Percentiles rank a stretch among this genome's conserved stretches.
Evolutionary conservation across 2,797 vertebrate genomes (phyloP).

Genomic region (Cryptoblepharus egeriae): DNA sequence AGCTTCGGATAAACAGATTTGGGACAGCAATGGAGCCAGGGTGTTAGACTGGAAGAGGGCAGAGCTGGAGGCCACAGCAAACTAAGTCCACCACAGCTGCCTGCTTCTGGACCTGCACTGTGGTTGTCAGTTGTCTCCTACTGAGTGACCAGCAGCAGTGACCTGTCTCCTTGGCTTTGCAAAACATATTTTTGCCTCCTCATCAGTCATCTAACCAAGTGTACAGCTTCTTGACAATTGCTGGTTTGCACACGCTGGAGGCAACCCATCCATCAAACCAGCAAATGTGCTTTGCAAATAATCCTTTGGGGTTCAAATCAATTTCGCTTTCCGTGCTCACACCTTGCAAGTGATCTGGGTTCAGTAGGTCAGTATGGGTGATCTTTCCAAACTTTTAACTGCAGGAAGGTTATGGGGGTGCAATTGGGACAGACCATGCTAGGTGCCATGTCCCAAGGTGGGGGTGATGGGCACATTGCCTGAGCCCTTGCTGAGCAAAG

Average conservation of each 20-base stretch:
- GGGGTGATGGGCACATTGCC: too few species aligned
- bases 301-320: constrained; percentile 7
- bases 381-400: background rate
- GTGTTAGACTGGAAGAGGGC: constrained; percentile 18
- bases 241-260: constrained; percentile 24
- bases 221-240: constrained; percentile 28
- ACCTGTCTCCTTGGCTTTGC: constrained; percentile 28
- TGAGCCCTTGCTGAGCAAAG: too few species aligned
- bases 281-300: constrained; percentile 10
- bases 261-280: constrained; percentile 19
- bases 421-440: too few species aligned
- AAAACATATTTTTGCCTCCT: constrained; percentile 32
- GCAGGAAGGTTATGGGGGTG: background rate
- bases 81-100: constrained; percentile 27
- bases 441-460: too few species aligned
- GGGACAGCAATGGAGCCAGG: constrained; percentile 42
- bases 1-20: constrained; percentile 12
- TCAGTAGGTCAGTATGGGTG: background rate
- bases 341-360: background rate
- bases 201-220: constrained; percentile 34
- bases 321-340: background rate
- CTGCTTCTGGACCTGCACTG: constrained; percentile 38
- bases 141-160: constrained; percentile 29
- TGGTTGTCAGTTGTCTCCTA: constrained; percentile 42
- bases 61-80: constrained; percentile 40